A percentile compares a stretch with the other conserved stretches of the same genome.
These are phyloP conservation scores for Caenorhabditis zanzibari DNA, from an alignment of 2,888 invertebrate genomes.

Conservation along the genomic window DNA sequence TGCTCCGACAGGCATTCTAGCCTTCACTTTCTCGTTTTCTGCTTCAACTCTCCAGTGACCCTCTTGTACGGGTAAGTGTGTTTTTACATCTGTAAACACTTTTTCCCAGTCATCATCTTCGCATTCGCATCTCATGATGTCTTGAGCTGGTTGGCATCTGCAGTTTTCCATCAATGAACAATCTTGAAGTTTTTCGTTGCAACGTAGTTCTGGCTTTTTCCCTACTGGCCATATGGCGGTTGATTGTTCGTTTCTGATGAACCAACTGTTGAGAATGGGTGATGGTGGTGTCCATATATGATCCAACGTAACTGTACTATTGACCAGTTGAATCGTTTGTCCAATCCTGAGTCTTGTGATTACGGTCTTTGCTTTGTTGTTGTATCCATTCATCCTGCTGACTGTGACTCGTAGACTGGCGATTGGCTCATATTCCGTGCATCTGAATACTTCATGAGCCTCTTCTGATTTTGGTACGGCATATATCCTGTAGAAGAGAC, in stretches of 20 bases:
- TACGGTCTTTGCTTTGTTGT: neutral
- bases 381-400: neutral
- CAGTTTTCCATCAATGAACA: constrained; percentile 15
- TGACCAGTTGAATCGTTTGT: neutral
- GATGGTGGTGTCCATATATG: constrained; percentile 9
- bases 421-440: neutral
- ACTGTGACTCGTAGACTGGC: neutral
- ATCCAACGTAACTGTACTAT: neutral
- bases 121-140: constrained; percentile 18
- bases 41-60: constrained; percentile 37
- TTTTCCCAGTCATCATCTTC: neutral
- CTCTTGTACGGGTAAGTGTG: neutral
- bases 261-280: constrained; percentile 6
- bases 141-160: constrained; percentile 17
- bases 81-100: neutral
- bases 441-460: constrained; percentile 19
- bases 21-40: neutral
- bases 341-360: neutral
- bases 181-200: neutral
- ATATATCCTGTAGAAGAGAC: constrained; percentile 37
- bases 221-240: constrained; percentile 9
- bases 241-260: neutral
- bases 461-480: neutral
- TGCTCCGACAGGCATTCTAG: neutral
- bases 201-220: neutral